phyloP scores from a whole-genome alignment of 2,113 vertebrate genomes.

The Conger conger region DNA sequence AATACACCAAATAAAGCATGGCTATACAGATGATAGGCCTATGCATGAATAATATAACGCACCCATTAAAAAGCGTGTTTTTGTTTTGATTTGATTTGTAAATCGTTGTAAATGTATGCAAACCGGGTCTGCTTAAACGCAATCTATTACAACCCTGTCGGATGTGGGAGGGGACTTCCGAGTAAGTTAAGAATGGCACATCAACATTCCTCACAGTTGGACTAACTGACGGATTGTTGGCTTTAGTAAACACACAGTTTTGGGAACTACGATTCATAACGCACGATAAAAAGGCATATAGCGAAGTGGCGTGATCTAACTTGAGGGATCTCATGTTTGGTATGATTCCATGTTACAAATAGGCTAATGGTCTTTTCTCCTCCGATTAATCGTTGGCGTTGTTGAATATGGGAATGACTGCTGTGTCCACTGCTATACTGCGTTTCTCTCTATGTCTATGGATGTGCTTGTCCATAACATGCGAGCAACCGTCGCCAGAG shows the following conservation, averaged over 20 bases:
- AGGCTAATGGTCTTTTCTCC: background rate
- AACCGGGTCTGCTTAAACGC: background rate
- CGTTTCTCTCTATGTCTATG: conserved; percentile 21
- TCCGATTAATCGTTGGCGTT: too few species aligned
- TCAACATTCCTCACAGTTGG: background rate
- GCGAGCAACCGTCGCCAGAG: conserved; percentile 8
- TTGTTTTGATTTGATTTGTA: too few species aligned
- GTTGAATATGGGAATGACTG: background rate
- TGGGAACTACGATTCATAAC: background rate
- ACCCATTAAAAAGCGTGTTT: too few species aligned
- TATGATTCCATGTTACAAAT: background rate
- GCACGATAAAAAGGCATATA: background rate
- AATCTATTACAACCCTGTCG: background rate
- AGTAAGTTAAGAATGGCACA: background rate
- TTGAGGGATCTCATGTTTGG: background rate
- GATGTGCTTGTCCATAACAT: conserved; percentile 2
- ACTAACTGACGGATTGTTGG: background rate
- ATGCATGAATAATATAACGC: too few species aligned
- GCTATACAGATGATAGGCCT: too few species aligned
- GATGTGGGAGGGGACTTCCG: background rate
- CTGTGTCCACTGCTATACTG: background rate
- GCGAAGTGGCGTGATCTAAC: too few species aligned
- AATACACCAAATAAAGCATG: too few species aligned
- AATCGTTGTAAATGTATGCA: too few species aligned
- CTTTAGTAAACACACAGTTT: background rate